Conservation (phyloP, 1,140 invertebrate genomes). For the Rhopalosiphum padi region DNA sequence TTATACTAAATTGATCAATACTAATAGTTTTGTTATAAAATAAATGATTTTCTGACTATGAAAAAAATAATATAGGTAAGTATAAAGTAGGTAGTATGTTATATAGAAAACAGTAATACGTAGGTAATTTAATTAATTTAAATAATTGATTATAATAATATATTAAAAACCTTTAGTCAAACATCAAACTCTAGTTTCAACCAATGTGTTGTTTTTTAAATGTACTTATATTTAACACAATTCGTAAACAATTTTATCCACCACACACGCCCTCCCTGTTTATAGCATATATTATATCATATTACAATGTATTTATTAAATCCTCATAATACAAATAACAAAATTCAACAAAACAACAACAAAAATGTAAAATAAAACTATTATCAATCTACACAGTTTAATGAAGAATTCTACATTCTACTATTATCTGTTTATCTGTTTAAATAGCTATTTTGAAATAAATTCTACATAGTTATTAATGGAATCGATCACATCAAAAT, state of each 20-base stretch:
- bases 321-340: background rate
- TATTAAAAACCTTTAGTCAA: background rate
- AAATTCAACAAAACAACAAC: conserved; percentile 13
- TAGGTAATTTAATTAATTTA: background rate
- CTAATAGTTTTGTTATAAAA: conserved; percentile 20
- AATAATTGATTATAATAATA: conserved; percentile 15
- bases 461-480: background rate
- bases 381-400: background rate
- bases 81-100: background rate
- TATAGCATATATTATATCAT: conserved; percentile 11
- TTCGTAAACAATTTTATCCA: background rate
- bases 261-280: background rate
- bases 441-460: background rate
- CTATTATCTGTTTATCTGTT: background rate
- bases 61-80: background rate
- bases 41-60: no score
- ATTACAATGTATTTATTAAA: background rate
- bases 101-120: background rate
- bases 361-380: background rate
- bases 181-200: background rate
- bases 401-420: background rate
- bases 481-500: background rate
- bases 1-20: conserved; percentile 24
- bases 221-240: background rate
- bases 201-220: background rate